A percentile compares a stretch with the other conserved stretches of the same genome.
Evolutionary conservation across 2,888 invertebrate species (phyloP).

Genomic region (Patella ulyssiponensis): DNA sequence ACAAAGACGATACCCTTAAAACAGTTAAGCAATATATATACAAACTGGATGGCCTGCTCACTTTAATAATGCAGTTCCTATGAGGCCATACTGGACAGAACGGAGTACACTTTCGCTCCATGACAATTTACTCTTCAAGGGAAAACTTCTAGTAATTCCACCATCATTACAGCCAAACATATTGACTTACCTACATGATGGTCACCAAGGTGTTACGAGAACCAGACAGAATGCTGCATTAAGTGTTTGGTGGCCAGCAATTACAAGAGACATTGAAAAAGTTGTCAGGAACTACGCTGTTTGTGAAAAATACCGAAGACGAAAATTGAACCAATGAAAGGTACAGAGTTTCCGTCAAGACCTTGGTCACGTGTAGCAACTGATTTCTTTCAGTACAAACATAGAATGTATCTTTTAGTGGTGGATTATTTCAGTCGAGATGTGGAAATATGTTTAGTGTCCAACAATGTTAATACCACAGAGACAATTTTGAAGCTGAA

Average conservation of each 20-base stretch:
- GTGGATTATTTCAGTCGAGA: neutral
- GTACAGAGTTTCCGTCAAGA: neutral
- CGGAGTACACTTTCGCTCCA: neutral
- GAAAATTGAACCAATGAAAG: neutral
- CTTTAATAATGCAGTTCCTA: neutral
- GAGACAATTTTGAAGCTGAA: neutral
- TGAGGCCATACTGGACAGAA: neutral
- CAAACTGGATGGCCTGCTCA: neutral
- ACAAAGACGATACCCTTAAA: neutral
- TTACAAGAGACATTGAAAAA: neutral
- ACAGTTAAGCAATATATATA: neutral
- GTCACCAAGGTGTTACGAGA: constrained; percentile 14
- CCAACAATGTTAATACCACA: neutral
- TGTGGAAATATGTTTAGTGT: neutral
- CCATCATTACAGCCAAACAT: neutral
- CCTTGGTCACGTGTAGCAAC: constrained; percentile 10
- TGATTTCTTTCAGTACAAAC: constrained; percentile 12
- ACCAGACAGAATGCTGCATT: neutral
- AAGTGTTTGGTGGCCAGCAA: neutral
- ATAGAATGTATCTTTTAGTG: neutral
- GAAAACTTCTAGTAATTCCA: neutral
- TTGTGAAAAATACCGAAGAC: neutral
- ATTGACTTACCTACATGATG: constrained; percentile 13
- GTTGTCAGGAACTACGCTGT: neutral
- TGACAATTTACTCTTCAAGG: neutral